phyloP scores from a whole-genome alignment of 1,140 invertebrate species.

The Wiebesia pumilae region DNA sequence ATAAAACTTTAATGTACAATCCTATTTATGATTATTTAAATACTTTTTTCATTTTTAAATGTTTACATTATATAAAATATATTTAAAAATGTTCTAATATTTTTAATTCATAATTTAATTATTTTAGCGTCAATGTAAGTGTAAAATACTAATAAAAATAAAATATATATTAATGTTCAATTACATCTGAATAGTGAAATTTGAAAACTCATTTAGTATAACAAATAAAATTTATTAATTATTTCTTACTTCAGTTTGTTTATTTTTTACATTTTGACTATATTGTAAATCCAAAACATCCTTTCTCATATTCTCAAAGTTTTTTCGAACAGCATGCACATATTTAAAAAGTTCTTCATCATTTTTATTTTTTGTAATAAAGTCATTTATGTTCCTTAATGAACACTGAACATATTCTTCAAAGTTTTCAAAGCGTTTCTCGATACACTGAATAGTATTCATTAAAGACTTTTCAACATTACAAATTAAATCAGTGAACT shows the following conservation, averaged over 20 bases:
- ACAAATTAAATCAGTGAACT: slow-evolving; percentile 2
- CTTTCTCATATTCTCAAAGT: slow-evolving; percentile 61
- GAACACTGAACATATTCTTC: slow-evolving; percentile 39
- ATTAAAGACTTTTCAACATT: background rate
- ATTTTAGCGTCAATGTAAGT: too few relatives aligned
- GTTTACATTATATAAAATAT: too few relatives aligned
- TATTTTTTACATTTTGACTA: background rate
- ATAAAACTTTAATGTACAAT: too few relatives aligned
- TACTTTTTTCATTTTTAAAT: too few relatives aligned
- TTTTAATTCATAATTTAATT: too few relatives aligned
- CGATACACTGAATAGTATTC: slow-evolving; percentile 11
- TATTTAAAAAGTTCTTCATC: slow-evolving; percentile 62
- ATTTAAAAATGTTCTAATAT: too few relatives aligned
- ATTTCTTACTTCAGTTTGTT: slow-evolving; percentile 56
- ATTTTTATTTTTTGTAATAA: slow-evolving; percentile 3
- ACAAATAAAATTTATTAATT: background rate
- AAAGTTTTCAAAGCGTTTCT: slow-evolving; percentile 19
- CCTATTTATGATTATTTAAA: too few relatives aligned
- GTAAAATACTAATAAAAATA: too few relatives aligned
- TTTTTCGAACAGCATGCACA: slow-evolving; percentile 64
- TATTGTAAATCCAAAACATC: background rate
- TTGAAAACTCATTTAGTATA: too few relatives aligned
- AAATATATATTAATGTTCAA: too few relatives aligned
- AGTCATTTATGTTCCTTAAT: slow-evolving; percentile 32
- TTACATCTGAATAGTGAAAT: too few relatives aligned